Percentiles rank a stretch among this genome's conserved stretches.
phyloP scores from a whole-genome alignment of 1,140 invertebrate genomes.

The Lasaia peninsularis region DNA sequence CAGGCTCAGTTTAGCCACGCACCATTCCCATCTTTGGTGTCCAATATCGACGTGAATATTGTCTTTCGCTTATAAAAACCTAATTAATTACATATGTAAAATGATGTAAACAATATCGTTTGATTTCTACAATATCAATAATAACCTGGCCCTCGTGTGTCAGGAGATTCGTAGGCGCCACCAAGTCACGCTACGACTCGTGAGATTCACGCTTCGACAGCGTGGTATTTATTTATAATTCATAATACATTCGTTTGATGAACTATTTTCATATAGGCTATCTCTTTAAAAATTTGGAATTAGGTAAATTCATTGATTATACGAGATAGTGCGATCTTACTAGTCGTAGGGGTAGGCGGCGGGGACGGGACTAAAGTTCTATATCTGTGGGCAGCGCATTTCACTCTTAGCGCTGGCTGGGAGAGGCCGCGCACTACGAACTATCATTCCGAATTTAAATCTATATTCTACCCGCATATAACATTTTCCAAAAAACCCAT shows the following conservation, averaged over 20 bases:
- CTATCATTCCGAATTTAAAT: slow-evolving; percentile 23
- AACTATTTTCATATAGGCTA: slow-evolving; percentile 1
- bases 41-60: too few species aligned
- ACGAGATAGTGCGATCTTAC: slow-evolving; percentile 24
- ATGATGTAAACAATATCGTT: neutral
- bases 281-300: neutral
- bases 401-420: slow-evolving; percentile 37
- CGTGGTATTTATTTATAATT: slow-evolving; percentile 55
- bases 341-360: neutral
- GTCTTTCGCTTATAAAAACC: too few species aligned
- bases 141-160: slow-evolving; percentile 28
- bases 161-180: slow-evolving; percentile 40
- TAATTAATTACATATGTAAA: too few species aligned
- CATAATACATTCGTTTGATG: slow-evolving; percentile 22
- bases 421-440: slow-evolving; percentile 41
- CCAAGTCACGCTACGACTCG: slow-evolving; percentile 44
- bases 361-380: neutral
- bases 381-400: slow-evolving; percentile 20
- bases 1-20: too few species aligned
- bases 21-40: too few species aligned
- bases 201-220: slow-evolving; percentile 46
- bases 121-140: slow-evolving; percentile 25
- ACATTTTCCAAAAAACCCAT: slow-evolving; percentile 13
- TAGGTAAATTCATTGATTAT: slow-evolving; percentile 27
- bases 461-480: slow-evolving; percentile 42